phyloP scores from a whole-genome alignment of 2,113 vertebrate genomes.

The Crotalus helleri region DNA sequence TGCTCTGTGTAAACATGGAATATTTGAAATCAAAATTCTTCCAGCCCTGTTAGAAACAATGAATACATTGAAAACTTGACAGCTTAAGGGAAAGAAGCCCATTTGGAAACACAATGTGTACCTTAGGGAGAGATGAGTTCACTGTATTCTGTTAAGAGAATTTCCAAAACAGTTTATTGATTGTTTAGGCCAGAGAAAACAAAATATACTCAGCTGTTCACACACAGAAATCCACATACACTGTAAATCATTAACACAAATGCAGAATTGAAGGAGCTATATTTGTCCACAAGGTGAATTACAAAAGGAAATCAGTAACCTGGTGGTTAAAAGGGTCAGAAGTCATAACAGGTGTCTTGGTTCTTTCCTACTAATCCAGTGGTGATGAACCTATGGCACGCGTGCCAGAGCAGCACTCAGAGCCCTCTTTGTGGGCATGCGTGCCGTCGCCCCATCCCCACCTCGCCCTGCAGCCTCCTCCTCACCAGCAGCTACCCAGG shows the following conservation, averaged over 20 bases:
- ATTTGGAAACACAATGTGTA: neutral
- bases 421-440: no score
- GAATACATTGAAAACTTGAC: neutral
- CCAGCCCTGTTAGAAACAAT: neutral
- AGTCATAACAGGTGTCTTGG: neutral
- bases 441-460: no score
- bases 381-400: no score
- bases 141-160: neutral
- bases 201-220: slow-evolving; percentile 24
- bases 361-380: no score
- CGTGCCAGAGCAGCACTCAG: no score
- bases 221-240: neutral
- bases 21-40: neutral
- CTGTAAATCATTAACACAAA: neutral
- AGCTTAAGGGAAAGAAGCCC: neutral
- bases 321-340: neutral
- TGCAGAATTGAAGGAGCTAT: neutral
- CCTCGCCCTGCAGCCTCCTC: no score
- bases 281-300: neutral
- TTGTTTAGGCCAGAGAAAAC: slow-evolving; percentile 1
- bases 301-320: neutral
- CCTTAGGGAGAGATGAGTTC: neutral
- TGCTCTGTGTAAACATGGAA: neutral
- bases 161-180: neutral
- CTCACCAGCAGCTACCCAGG: no score